Percentiles rank a stretch among this genome's conserved stretches.
These are phyloP conservation scores for Trachemys scripta DNA, from an alignment of 2,113 vertebrate genomes.

Conservation along the genomic window DNA sequence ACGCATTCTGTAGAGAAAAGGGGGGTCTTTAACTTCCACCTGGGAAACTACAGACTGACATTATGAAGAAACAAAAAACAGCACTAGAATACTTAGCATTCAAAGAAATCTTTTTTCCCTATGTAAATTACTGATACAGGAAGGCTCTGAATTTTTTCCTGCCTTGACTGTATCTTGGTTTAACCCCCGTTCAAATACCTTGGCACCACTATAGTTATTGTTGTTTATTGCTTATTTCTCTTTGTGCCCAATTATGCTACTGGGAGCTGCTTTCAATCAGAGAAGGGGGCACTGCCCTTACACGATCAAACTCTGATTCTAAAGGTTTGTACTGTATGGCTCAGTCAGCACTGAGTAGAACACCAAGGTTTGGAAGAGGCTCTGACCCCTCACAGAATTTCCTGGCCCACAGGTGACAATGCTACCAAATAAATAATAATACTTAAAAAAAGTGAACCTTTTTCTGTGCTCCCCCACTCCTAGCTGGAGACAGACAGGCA, in stretches of 20 bases:
- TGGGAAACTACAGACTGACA: neutral
- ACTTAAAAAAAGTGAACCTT: neutral
- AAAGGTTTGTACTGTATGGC: neutral
- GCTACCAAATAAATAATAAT: neutral
- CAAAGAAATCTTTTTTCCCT: no score
- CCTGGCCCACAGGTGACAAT: neutral
- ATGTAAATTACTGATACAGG: neutral
- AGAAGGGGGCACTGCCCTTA: neutral
- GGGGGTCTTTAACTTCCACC: neutral
- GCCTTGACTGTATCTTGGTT: neutral
- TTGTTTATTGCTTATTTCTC: neutral
- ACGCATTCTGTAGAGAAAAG: neutral
- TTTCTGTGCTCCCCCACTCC: neutral
- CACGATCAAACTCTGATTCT: neutral
- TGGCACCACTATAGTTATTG: neutral
- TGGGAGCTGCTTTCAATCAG: neutral
- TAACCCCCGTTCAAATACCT: neutral
- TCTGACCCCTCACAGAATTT: neutral
- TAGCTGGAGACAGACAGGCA: neutral
- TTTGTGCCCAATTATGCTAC: neutral
- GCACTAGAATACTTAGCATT: neutral
- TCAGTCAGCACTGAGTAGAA: neutral
- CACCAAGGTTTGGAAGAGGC: neutral
- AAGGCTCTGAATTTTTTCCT: rapidly evolving
- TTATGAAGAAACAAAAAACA: neutral